Evolutionary conservation across 2,113 vertebrate genomes (phyloP), one percentile per base, ranked within the genome.

Genomic region (Pimephales promelas): DNA sequence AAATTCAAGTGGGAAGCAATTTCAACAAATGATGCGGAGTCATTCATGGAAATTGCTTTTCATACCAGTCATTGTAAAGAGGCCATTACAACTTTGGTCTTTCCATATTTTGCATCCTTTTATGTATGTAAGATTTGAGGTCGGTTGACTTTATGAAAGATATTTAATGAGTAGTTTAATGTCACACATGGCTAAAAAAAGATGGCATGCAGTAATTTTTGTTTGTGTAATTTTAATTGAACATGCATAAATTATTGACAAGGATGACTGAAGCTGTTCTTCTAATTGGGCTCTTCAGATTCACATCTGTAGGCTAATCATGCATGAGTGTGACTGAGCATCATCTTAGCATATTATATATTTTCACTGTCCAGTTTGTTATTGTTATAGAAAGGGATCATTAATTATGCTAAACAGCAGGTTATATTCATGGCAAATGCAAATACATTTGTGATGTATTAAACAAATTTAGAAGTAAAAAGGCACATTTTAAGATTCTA

Each of bases 331-430:
- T 36, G 28, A 76, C 31, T 40, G 20, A 57, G 57, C 49, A 57
- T 36, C 28, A 56, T 76, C 20, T 76, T 7, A 22, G 73, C 28
- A 57, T 76, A 57, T 76, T 76, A 76, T 34, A 24, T 57, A 3
- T 56, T 76, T 26, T 10, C 52, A 24, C 74, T 36, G 31, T 56
- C 20, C 52, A 40, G 28, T 56, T 75, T 18, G 47, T 56, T n/a
- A 34, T 76, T 54, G 13, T 34, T 54, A 9, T 40, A 57, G 26
- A 76, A 20, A n/a, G 16, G 49, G 16, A 56, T 76, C 1, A 76
- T 54, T 11, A 71, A 2, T 24, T 57, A 11, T 59, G 54, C 54
- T 76, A 18, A 57, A 57, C 11, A 8, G 20, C 31, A n/a, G 52
- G 5, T 76, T 56, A 56, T 56, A 11, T 54, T 75, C 26, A 22